Conservation (phyloP, 1,140 invertebrate genomes). For the Bathynomus jamesi region DNA sequence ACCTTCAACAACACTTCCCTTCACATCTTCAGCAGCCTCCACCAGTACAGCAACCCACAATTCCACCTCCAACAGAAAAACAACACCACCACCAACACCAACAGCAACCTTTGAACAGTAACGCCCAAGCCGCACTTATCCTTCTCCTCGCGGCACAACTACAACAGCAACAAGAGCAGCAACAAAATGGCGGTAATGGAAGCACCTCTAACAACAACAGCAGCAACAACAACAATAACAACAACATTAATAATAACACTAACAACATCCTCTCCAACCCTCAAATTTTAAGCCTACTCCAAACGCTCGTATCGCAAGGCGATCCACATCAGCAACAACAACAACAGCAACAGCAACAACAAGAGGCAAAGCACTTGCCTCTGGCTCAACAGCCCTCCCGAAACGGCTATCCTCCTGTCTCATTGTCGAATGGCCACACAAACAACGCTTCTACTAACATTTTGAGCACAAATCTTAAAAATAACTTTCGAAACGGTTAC, state of each 20-base stretch:
- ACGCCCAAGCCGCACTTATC: slow-evolving; percentile 42
- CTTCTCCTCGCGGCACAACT: slow-evolving; percentile 42
- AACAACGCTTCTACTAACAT: background rate
- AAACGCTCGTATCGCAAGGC: slow-evolving; percentile 24
- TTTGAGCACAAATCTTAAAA: background rate
- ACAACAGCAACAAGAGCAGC: slow-evolving; percentile 33
- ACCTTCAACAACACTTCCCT: background rate
- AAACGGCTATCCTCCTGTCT: background rate
- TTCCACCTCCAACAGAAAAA: background rate
- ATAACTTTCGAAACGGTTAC: background rate
- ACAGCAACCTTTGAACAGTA: slow-evolving; percentile 31
- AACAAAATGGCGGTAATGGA: no score
- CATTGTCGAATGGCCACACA: background rate
- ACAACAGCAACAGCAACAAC: slow-evolving; percentile 8
- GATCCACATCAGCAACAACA: slow-evolving; percentile 14
- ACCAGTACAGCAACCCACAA: slow-evolving; percentile 17
- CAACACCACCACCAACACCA: background rate
- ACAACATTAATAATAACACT: slow-evolving; percentile 16
- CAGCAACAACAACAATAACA: background rate
- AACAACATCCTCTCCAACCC: slow-evolving; percentile 23
- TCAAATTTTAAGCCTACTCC: slow-evolving; percentile 23
- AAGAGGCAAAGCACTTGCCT: slow-evolving; percentile 11
- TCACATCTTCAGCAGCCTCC: slow-evolving; percentile 22
- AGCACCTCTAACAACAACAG: background rate
- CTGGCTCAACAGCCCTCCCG: slow-evolving; percentile 11